Conservation (phyloP, 2,888 invertebrate genomes). For the Leucozona laternaria region DNA sequence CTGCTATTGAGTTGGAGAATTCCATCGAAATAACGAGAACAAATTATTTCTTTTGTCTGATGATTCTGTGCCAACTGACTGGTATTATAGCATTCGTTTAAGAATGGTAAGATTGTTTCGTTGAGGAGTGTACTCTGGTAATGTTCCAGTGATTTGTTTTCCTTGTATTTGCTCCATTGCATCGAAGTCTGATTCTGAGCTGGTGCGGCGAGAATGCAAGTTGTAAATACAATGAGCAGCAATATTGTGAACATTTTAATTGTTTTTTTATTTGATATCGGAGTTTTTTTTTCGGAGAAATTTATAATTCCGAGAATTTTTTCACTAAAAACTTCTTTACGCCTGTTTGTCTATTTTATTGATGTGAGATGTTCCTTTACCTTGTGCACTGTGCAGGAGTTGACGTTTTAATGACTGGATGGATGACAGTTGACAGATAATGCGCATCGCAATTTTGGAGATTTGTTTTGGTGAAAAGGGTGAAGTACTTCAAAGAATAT, state of each 20-base stretch:
- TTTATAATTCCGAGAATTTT: slow-evolving; percentile 10
- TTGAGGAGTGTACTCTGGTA: slow-evolving; percentile 58
- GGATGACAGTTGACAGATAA: neutral
- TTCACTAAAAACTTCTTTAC: slow-evolving; percentile 3
- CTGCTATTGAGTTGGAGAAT: slow-evolving; percentile 48
- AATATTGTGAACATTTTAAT: slow-evolving; percentile 54
- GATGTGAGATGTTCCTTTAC: neutral
- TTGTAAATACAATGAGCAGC: slow-evolving; percentile 36
- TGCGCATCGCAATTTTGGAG: slow-evolving; percentile 1
- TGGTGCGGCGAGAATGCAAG: slow-evolving; percentile 40
- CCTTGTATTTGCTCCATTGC: slow-evolving; percentile 45
- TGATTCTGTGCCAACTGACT: neutral
- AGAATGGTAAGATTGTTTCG: slow-evolving; percentile 36
- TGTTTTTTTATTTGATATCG: neutral
- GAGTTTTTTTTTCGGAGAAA: neutral
- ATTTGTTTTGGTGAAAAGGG: neutral
- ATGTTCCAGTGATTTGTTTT: slow-evolving; percentile 37
- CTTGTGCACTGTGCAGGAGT: slow-evolving; percentile 1
- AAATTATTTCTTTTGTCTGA: neutral
- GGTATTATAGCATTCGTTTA: slow-evolving; percentile 49
- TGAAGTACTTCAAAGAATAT: neutral
- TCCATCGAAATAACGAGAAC: slow-evolving; percentile 49
- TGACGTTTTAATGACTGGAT: neutral
- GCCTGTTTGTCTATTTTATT: slow-evolving; percentile 27
- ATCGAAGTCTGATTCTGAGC: neutral